phyloP scores from a whole-genome alignment of 1,140 invertebrate genomes.

The Drosophila cardini region DNA sequence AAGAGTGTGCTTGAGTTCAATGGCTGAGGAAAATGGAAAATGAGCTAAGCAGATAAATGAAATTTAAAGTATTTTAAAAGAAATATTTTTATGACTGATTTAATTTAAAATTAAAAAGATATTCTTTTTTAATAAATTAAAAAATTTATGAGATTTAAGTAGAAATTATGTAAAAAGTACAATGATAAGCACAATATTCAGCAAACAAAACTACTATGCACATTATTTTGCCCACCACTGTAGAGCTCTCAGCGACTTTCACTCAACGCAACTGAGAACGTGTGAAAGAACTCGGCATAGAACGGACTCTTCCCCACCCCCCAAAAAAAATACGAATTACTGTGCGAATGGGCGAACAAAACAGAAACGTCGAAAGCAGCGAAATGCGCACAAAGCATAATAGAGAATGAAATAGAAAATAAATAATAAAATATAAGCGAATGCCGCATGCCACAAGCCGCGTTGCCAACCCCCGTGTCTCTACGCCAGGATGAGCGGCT shows the following conservation, averaged over 20 bases:
- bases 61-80: background rate
- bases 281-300: conserved; percentile 27
- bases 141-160: too few species aligned
- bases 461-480: conserved; percentile 59
- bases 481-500: background rate
- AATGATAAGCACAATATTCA: too few species aligned
- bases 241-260: conserved; percentile 21
- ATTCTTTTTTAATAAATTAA: too few species aligned
- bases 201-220: too few species aligned
- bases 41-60: background rate
- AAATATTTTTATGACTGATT: background rate
- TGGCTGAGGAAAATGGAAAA: background rate
- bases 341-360: conserved; percentile 61
- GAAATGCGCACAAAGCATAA: conserved; percentile 57
- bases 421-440: conserved; percentile 76
- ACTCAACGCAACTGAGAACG: conserved; percentile 36
- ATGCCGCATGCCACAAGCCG: conserved; percentile 38
- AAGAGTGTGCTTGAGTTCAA: conserved; percentile 4
- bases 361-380: conserved; percentile 48
- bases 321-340: conserved; percentile 30
- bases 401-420: conserved; percentile 77
- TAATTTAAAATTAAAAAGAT: background rate
- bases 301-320: conserved; percentile 26
- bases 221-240: conserved; percentile 15
- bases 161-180: too few species aligned